Conservation (phyloP, 1,140 invertebrate genomes). For the Neelides sp. region DNA sequence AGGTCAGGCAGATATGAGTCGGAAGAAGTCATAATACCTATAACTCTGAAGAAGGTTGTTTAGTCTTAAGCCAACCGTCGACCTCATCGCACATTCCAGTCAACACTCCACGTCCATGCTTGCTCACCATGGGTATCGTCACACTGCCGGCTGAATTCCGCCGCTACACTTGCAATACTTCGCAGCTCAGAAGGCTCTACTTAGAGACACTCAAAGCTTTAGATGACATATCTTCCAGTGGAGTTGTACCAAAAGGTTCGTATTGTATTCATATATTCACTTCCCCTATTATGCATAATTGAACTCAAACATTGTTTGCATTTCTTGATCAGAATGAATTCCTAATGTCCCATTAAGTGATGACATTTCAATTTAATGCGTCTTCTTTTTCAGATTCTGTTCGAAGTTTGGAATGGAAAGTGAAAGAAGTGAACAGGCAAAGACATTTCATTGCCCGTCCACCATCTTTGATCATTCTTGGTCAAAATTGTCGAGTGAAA, state of each 20-base stretch:
- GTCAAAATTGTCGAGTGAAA: slow-evolving; percentile 53
- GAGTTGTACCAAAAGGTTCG: slow-evolving; percentile 51
- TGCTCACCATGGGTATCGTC: slow-evolving; percentile 12
- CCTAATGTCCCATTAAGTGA: too few relatives aligned
- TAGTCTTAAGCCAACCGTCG: background rate
- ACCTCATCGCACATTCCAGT: background rate
- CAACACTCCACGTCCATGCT: background rate
- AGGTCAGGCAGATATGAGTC: slow-evolving; percentile 2
- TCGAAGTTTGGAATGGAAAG: slow-evolving; percentile 37
- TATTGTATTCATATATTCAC: background rate
- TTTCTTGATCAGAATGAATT: too few relatives aligned
- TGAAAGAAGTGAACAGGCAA: slow-evolving; percentile 33
- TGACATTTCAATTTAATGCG: slow-evolving; percentile 1
- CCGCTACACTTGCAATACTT: slow-evolving; percentile 41
- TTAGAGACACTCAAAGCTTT: slow-evolving; percentile 52
- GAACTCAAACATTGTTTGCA: background rate
- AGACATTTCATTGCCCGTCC: slow-evolving; percentile 30
- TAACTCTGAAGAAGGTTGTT: background rate
- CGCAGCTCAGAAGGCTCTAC: slow-evolving; percentile 45
- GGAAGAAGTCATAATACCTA: too few relatives aligned
- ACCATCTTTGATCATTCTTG: slow-evolving; percentile 49
- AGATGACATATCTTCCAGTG: slow-evolving; percentile 47
- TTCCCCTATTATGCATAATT: background rate
- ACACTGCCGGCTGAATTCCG: slow-evolving; percentile 41
- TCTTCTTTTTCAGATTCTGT: slow-evolving; percentile 35